Evolutionary conservation across 2,888 invertebrate genomes (phyloP).

Genomic region (Bruchidius siliquastri): DNA sequence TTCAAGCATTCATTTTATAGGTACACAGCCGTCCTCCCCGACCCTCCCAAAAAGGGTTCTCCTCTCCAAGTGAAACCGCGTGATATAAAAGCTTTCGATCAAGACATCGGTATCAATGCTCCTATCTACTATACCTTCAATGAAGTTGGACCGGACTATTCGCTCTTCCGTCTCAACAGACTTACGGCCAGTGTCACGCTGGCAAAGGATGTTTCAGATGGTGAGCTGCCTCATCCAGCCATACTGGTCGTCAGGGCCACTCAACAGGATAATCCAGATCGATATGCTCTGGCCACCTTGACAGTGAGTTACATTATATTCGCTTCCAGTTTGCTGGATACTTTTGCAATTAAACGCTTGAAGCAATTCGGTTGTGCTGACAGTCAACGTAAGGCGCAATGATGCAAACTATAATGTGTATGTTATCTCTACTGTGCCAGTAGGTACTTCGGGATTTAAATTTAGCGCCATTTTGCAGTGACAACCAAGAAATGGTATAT

Average conservation of each 20-base stretch:
- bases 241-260: constrained; percentile 76
- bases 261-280: constrained; percentile 77
- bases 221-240: constrained; percentile 63
- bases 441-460: too few species aligned
- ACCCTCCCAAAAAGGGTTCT: constrained; percentile 58
- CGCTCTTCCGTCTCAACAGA: constrained; percentile 59
- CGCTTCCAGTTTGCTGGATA: too few species aligned
- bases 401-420: too few species aligned
- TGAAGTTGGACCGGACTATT: constrained; percentile 58
- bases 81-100: constrained; percentile 73
- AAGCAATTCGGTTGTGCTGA: too few species aligned
- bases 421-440: too few species aligned
- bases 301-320: constrained; percentile 48
- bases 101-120: constrained; percentile 73
- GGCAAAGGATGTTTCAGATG: constrained; percentile 55
- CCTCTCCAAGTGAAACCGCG: constrained; percentile 65
- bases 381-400: too few species aligned
- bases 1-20: too few species aligned
- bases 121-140: constrained; percentile 67
- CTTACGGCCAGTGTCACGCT: constrained; percentile 61
- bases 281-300: constrained; percentile 77
- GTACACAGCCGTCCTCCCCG: constrained; percentile 60
- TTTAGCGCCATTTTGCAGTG: too few species aligned
- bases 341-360: too few species aligned
- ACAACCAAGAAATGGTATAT: too few species aligned